Conservation (phyloP, 2,888 invertebrate species). For the Leptura quadrifasciata region DNA sequence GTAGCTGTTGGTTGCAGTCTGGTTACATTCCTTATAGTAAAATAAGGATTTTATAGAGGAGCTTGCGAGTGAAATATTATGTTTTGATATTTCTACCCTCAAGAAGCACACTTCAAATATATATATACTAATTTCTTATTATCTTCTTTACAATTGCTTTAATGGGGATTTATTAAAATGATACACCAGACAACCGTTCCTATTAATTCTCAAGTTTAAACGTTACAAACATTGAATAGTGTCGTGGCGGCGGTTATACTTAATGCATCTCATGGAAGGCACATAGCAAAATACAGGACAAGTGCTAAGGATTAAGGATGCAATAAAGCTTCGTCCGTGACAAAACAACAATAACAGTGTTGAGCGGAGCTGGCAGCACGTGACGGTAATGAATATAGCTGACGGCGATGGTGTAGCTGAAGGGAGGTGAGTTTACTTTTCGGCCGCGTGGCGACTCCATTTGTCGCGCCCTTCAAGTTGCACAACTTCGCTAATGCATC, state of each 20-base stretch:
- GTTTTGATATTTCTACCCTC: too few species aligned
- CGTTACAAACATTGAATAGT: not conserved
- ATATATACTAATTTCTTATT: too few species aligned
- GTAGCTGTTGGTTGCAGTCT: too few species aligned
- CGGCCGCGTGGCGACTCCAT: slow-evolving; percentile 69
- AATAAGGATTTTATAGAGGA: too few species aligned
- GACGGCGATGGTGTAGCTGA: slow-evolving; percentile 58
- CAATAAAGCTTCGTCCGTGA: slow-evolving; percentile 67
- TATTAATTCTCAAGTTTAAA: not conserved
- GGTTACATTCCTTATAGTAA: too few species aligned
- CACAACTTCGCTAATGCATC: slow-evolving; percentile 58
- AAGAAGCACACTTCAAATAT: too few species aligned
- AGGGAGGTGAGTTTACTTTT: slow-evolving; percentile 68
- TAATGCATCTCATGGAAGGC: slow-evolving; percentile 28
- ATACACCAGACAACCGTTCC: too few species aligned
- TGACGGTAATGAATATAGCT: slow-evolving; percentile 73
- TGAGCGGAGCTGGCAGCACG: slow-evolving; percentile 66
- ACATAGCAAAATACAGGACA: slow-evolving; percentile 60
- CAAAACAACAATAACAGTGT: slow-evolving; percentile 65
- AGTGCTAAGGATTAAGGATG: slow-evolving; percentile 69
- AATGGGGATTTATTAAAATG: too few species aligned
- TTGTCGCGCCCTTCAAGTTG: slow-evolving; percentile 66
- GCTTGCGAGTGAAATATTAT: too few species aligned
- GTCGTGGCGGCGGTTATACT: slow-evolving; percentile 5
- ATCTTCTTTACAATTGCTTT: too few species aligned